Conservation (phyloP, 2,888 invertebrate species). For the Eubasilissa splendida region DNA sequence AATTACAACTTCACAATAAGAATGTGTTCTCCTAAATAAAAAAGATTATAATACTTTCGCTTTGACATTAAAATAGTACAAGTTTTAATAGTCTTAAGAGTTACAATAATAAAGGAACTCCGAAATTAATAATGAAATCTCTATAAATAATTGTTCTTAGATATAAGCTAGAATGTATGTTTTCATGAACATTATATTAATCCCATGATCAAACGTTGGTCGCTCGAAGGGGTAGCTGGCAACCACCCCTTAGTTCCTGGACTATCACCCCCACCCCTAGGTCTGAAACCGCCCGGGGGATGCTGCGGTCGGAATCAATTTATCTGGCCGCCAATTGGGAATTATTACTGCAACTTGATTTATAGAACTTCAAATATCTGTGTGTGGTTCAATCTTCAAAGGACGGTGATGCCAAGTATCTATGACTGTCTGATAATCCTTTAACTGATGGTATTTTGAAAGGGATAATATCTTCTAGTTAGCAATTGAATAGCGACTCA, state of each 20-base stretch:
- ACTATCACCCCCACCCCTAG: neutral
- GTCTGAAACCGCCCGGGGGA: neutral
- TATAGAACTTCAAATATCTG: conserved; percentile 2
- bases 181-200: neutral
- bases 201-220: conserved; percentile 1
- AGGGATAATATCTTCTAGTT: too few relatives aligned
- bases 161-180: too few relatives aligned
- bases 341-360: conserved; percentile 20
- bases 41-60: too few relatives aligned
- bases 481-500: too few relatives aligned
- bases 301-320: conserved; percentile 30
- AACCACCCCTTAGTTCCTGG: neutral
- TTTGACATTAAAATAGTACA: too few relatives aligned
- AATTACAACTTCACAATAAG: too few relatives aligned
- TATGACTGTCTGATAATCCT: neutral
- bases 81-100: too few relatives aligned
- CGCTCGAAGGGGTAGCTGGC: neutral
- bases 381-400: neutral
- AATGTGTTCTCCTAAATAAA: too few relatives aligned
- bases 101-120: too few relatives aligned
- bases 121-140: too few relatives aligned
- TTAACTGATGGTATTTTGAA: neutral
- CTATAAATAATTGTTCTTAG: too few relatives aligned
- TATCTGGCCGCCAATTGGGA: conserved; percentile 26
- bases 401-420: neutral